A percentile compares a stretch with the other conserved stretches of the same genome.
phyloP scores from a whole-genome alignment of 2,888 invertebrate species.

The Chymomyza procnemis region DNA sequence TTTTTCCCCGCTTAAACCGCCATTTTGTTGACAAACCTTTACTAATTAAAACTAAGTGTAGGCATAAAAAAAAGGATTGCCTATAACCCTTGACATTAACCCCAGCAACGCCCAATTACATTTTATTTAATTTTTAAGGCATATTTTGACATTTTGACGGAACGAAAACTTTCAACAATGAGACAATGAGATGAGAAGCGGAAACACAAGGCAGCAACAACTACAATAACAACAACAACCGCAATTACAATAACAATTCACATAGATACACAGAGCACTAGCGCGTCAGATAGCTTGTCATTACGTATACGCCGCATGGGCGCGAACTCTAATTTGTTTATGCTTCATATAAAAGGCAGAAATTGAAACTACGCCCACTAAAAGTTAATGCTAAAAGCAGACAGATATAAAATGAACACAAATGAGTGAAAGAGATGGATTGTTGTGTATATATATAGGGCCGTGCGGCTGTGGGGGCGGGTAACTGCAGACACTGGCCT shows the following conservation, averaged over 20 bases:
- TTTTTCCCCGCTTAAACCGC: not conserved
- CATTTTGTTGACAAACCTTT: conserved; percentile 28
- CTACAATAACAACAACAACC: conserved; percentile 33
- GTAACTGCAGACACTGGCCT: not conserved
- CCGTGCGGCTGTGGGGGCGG: no score
- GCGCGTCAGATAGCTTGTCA: conserved; percentile 13
- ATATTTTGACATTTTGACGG: conserved; percentile 69
- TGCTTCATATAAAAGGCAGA: conserved; percentile 46
- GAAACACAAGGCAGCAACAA: conserved; percentile 18
- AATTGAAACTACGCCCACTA: conserved; percentile 41
- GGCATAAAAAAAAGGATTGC: conserved; percentile 44
- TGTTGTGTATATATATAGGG: not conserved
- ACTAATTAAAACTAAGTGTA: conserved; percentile 70
- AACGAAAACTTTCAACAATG: conserved; percentile 57
- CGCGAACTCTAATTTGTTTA: conserved; percentile 63
- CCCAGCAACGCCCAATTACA: conserved; percentile 70
- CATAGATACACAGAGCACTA: conserved; percentile 26
- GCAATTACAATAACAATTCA: conserved; percentile 15
- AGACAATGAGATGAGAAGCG: conserved; percentile 22
- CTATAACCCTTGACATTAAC: conserved; percentile 63
- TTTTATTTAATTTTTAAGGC: conserved; percentile 62
- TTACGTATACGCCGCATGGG: conserved; percentile 64
- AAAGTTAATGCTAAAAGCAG: conserved; percentile 15
- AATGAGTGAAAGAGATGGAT: no score
- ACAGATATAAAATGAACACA: not conserved